phyloP scores from a whole-genome alignment of 1,140 invertebrate genomes.

The Agrypnia vestita region DNA sequence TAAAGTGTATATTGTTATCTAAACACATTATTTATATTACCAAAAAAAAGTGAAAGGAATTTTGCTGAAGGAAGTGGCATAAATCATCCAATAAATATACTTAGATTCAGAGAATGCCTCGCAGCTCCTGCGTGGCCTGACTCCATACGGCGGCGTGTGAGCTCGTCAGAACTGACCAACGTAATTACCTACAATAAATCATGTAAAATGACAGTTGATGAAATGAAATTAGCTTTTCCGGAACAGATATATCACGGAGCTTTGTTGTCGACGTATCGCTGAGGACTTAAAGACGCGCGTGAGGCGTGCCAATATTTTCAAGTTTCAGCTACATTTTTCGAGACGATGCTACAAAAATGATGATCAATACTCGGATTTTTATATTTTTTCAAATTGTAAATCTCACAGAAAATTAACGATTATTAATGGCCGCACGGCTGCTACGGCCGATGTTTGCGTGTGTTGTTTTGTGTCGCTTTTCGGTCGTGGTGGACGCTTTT shows the following conservation, averaged over 20 bases:
- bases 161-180: conserved; percentile 38
- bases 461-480: too few relatives aligned
- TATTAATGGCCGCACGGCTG: too few relatives aligned
- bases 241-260: conserved; percentile 39
- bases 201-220: conserved; percentile 53
- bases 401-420: too few relatives aligned
- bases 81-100: conserved; percentile 35
- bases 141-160: conserved; percentile 19
- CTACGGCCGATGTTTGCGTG: too few relatives aligned
- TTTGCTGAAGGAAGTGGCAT: conserved; percentile 25
- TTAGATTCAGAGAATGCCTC: neutral
- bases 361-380: too few relatives aligned
- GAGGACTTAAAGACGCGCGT: neutral
- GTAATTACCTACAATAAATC: conserved; percentile 53
- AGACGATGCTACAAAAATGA: neutral
- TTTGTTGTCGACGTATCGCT: conserved; percentile 18
- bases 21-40: conserved; percentile 44
- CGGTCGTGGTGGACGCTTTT: too few relatives aligned
- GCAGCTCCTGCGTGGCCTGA: neutral
- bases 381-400: too few relatives aligned
- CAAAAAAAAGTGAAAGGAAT: conserved; percentile 4
- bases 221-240: conserved; percentile 49
- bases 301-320: conserved; percentile 8
- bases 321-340: neutral
- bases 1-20: conserved; percentile 14